Evolutionary conservation across 2,113 vertebrate genomes (phyloP), one percentile per base, ranked within the genome.

Genomic region (Peromyscus californicus): DNA sequence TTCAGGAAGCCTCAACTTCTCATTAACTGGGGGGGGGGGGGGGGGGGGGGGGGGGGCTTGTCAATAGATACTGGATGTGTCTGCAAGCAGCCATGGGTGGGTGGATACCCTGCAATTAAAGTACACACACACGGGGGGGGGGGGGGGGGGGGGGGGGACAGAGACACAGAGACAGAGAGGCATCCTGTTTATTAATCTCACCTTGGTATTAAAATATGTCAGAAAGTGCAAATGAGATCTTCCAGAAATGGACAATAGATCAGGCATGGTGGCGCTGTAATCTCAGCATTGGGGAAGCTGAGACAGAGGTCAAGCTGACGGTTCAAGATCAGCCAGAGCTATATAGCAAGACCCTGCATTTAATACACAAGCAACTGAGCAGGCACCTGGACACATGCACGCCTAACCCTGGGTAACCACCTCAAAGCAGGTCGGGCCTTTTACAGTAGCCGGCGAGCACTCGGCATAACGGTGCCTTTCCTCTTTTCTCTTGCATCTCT

Each of bases 31-130:
- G n/a, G n/a, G n/a, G n/a, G n/a, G n/a, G n/a, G n/a, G n/a, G n/a
- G n/a, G n/a, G n/a, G n/a, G n/a, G n/a, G n/a, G n/a, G n/a, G n/a
- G n/a, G n/a, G n/a, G 97, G 98, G 98, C 98, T 98, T 10, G 98
- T 99, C 99, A 98, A 98, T 97, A 99, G 98, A 98, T 98, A 97
- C 97, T 0, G 9, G 7, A 83, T 93, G 98, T 93, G 98, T 98
- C 70, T 78, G 96, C 97, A 96, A 98, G 97, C 97, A 98, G 98
- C 98, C 98, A 97, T 95, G 98, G 97, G 97, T 95, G 98, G 97
- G 97, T 97, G 96, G 96, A 92, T 98, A 99, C 99, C 99, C 99
- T 99, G 98, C 98, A 99, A 99, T 98, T 98, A 99, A 98, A 98
- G 99, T 97, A 91, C 8, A 10, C 29, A 33, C 3, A 8, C 13